Conservation (phyloP, 2,797 vertebrate genomes). For the Sebastiscus albofasciatus region DNA sequence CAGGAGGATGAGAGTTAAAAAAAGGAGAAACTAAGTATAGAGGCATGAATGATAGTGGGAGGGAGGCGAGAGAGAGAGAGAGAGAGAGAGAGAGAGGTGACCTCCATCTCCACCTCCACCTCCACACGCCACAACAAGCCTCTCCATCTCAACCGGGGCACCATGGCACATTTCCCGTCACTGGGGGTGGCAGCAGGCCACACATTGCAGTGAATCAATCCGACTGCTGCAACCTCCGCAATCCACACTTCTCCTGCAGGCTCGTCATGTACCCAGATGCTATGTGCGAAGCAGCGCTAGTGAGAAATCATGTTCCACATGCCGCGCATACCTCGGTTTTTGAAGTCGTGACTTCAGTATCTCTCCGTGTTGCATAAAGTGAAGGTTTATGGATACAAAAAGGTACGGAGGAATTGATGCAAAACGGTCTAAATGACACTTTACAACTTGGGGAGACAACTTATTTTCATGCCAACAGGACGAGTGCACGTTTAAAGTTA, state of each 20-base stretch:
- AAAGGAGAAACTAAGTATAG: conserved; percentile 67
- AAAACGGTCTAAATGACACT: neutral
- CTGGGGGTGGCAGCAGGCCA: conserved; percentile 72
- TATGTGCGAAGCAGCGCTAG: conserved; percentile 51
- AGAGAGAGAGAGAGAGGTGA: conserved; percentile 56
- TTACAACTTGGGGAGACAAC: neutral
- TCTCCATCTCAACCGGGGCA: conserved; percentile 69
- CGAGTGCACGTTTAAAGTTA: neutral
- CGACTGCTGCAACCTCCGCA: conserved; percentile 69
- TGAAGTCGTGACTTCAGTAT: conserved; percentile 41
- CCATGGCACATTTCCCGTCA: conserved; percentile 67
- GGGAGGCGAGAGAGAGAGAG: conserved; percentile 24
- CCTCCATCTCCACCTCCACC: conserved; percentile 69
- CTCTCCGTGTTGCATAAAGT: neutral
- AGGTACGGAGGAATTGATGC: neutral
- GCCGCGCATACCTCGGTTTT: conserved; percentile 21
- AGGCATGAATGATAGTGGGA: conserved; percentile 62
- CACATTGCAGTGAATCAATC: conserved; percentile 75
- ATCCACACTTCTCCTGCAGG: conserved; percentile 66
- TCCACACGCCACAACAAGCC: conserved; percentile 65
- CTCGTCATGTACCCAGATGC: conserved; percentile 72
- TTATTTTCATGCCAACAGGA: neutral
- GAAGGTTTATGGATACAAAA: neutral
- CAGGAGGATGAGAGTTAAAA: conserved; percentile 29
- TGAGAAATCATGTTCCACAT: conserved; percentile 53